Evolutionary conservation across 2,888 invertebrate species (phyloP).

Genomic region (Chaetogeoica ovagalla): DNA sequence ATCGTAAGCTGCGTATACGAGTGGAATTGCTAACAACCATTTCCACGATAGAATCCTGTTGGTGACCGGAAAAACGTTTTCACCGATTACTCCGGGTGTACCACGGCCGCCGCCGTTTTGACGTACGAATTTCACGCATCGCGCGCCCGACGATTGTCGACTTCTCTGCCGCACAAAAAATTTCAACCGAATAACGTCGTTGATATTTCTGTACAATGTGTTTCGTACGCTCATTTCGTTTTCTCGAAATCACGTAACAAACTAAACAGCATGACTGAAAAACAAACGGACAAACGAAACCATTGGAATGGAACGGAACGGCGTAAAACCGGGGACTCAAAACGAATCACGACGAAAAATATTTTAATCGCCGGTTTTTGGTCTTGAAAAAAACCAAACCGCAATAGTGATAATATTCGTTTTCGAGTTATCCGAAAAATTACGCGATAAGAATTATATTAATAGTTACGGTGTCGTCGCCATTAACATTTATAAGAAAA

Average conservation of each 20-base stretch:
- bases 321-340: too few relatives aligned
- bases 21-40: conserved; percentile 17
- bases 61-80: not conserved
- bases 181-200: not conserved
- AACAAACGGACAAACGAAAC: too few relatives aligned
- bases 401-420: too few relatives aligned
- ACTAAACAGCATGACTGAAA: too few relatives aligned
- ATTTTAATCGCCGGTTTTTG: too few relatives aligned
- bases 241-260: not conserved
- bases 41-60: conserved; percentile 8
- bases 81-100: not conserved
- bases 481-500: too few relatives aligned
- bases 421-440: too few relatives aligned
- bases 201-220: not conserved
- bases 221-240: conserved; percentile 1
- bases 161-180: not conserved
- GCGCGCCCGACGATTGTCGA: not conserved
- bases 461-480: too few relatives aligned
- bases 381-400: too few relatives aligned
- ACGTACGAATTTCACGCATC: not conserved
- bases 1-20: conserved; percentile 25
- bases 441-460: too few relatives aligned
- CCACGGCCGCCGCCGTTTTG: not conserved
- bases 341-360: too few relatives aligned
- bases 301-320: too few relatives aligned